Evolutionary conservation across 37 sponge, comb jelly and placozoan species (phyloP).

Genomic region (Tethya wilhelma): DNA sequence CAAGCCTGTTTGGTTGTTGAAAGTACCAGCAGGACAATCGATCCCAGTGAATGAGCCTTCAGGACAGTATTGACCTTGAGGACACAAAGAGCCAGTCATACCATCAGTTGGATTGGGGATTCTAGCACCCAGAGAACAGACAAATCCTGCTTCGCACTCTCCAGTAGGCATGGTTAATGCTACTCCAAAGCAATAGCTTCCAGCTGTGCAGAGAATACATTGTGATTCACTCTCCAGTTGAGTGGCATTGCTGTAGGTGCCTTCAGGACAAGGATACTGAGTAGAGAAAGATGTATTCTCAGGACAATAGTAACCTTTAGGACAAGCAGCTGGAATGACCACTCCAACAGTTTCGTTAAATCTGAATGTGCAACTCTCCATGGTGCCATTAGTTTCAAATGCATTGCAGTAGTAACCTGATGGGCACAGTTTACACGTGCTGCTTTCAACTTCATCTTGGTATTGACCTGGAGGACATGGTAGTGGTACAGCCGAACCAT

Average conservation of each 20-base stretch:
- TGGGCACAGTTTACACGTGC: neutral
- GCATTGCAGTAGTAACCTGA: conserved; percentile 1
- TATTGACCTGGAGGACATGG: neutral
- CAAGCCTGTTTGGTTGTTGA: neutral
- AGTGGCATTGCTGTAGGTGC: conserved; percentile 1
- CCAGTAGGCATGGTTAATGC: neutral
- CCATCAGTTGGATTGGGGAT: conserved; percentile 3
- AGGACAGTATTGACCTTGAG: conserved; percentile 3
- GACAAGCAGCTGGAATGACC: neutral
- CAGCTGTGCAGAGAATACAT: neutral
- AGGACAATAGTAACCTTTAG: conserved; percentile 8
- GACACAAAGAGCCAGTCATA: neutral
- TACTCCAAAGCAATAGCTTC: neutral
- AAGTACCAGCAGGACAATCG: neutral
- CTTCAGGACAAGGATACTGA: conserved; percentile 7
- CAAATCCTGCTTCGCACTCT: neutral
- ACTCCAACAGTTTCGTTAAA: neutral
- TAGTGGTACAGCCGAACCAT: neutral
- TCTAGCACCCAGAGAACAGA: neutral
- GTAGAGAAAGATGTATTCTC: neutral
- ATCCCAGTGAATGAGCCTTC: neutral
- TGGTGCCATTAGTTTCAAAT: neutral
- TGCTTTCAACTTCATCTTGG: neutral
- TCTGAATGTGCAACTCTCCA: neutral
- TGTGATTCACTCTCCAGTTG: neutral